Conservation (phyloP, 1,140 invertebrate genomes). For the Planococcus citri region DNA sequence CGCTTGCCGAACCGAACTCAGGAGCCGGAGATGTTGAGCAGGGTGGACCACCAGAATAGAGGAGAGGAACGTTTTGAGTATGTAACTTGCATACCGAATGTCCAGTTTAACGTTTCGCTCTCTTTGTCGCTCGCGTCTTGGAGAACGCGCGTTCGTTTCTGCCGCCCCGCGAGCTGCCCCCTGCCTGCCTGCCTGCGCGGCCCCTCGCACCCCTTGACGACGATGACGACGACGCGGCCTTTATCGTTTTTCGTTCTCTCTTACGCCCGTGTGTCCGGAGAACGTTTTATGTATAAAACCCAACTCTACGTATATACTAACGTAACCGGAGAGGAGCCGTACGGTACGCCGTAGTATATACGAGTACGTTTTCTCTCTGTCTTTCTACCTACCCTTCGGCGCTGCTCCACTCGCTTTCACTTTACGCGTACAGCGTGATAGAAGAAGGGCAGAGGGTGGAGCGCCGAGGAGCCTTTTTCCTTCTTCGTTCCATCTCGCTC, state of each 20-base stretch:
- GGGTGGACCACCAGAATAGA: neutral
- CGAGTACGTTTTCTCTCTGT: too few relatives aligned
- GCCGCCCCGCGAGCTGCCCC: neutral
- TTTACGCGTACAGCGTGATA: neutral
- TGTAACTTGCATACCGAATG: constrained; percentile 16
- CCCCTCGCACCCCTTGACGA: neutral
- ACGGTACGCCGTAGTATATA: too few relatives aligned
- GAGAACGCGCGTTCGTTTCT: neutral
- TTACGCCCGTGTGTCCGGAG: constrained; percentile 5
- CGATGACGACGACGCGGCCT: too few relatives aligned
- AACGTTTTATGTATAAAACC: neutral
- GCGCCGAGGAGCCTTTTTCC: neutral
- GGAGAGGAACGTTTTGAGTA: constrained; percentile 2
- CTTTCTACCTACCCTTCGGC: too few relatives aligned
- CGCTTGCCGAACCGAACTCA: neutral
- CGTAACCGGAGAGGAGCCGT: too few relatives aligned
- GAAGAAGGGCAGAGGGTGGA: too few relatives aligned
- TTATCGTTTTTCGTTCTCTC: neutral
- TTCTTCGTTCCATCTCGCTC: constrained; percentile 1
- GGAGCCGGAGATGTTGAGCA: neutral
- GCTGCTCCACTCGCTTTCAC: neutral
- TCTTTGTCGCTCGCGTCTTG: neutral
- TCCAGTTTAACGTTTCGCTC: constrained; percentile 14
- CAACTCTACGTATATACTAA: neutral
- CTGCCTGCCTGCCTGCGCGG: neutral